phyloP scores from a whole-genome alignment of 53 echinoderm and acorn worm species.

The Holothuria scabra region DNA sequence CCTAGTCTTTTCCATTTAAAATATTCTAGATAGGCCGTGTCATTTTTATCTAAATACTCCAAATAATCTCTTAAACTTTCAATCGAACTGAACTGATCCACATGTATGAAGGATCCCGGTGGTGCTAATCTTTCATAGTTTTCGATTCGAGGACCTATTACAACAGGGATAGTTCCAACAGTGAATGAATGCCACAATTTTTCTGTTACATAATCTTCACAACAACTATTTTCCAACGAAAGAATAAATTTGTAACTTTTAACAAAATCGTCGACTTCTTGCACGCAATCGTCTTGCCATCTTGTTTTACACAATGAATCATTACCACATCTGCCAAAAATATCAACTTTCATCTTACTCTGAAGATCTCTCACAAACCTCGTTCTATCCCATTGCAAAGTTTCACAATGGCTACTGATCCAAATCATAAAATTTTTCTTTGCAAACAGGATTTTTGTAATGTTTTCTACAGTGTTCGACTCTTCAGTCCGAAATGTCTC shows the following conservation, averaged over 20 bases:
- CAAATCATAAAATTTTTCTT: slow-evolving; percentile 29
- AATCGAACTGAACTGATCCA: slow-evolving; percentile 2
- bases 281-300: background rate
- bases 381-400: slow-evolving; percentile 33
- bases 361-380: slow-evolving; percentile 13
- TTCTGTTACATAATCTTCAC: slow-evolving; percentile 35
- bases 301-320: background rate
- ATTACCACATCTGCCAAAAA: slow-evolving; percentile 29
- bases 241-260: slow-evolving; percentile 22
- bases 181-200: slow-evolving; percentile 30
- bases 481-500: slow-evolving; percentile 10
- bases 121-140: slow-evolving; percentile 34
- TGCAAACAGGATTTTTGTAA: background rate
- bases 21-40: slow-evolving; percentile 39
- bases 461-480: background rate
- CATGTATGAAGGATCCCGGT: slow-evolving; percentile 29
- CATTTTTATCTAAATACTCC: slow-evolving; percentile 23
- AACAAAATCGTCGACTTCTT: slow-evolving; percentile 19
- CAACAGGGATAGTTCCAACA: slow-evolving; percentile 13
- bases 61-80: background rate
- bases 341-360: slow-evolving; percentile 7
- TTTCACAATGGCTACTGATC: slow-evolving; percentile 41
- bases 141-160: slow-evolving; percentile 1
- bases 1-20: slow-evolving; percentile 22
- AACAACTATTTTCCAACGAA: slow-evolving; percentile 26